Percentiles rank a stretch among this genome's conserved stretches.
phyloP scores from a whole-genome alignment of 2,113 vertebrate species.

The Anseranas semipalmata region DNA sequence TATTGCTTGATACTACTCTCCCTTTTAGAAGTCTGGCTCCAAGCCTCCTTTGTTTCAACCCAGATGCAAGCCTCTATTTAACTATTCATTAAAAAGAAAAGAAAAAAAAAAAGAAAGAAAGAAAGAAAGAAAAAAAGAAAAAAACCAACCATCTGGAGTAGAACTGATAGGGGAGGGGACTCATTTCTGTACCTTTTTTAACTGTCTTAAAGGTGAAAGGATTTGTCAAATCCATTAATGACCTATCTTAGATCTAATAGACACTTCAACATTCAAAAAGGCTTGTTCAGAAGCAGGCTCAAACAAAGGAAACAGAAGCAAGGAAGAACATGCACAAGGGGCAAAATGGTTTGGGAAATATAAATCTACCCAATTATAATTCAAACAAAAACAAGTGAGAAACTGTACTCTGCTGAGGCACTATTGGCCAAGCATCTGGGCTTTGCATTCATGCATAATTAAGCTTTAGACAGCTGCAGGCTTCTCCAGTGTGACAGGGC shows the following conservation, averaged over 20 bases:
- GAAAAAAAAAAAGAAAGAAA: background rate
- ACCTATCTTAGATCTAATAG: conserved; percentile 63
- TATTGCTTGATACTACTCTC: conserved; percentile 47
- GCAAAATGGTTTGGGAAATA: conserved; percentile 65
- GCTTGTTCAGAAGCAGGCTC: conserved; percentile 51
- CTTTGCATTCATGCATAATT: conserved; percentile 82
- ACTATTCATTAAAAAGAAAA: conserved; percentile 59
- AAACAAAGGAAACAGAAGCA: conserved; percentile 52
- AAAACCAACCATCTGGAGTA: conserved; percentile 72
- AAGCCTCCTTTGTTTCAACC: conserved; percentile 76
- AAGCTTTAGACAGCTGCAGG: conserved; percentile 79
- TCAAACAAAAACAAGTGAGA: conserved; percentile 75
- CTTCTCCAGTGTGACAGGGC: conserved; percentile 58
- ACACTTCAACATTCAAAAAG: conserved; percentile 48
- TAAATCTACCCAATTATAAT: conserved; percentile 77
- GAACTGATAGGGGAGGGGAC: conserved; percentile 63
- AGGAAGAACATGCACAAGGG: conserved; percentile 22
- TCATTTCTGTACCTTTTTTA: conserved; percentile 71
- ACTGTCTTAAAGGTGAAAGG: conserved; percentile 72
- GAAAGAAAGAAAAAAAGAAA: background rate
- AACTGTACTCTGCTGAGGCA: conserved; percentile 55
- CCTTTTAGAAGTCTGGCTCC: conserved; percentile 68
- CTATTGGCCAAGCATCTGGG: conserved; percentile 73
- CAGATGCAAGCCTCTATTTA: conserved; percentile 76
- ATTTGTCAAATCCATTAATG: conserved; percentile 72